Base-by-base conservation (phyloP, 2,797 vertebrate genomes). In the Macropus fuliginosus region DNA sequence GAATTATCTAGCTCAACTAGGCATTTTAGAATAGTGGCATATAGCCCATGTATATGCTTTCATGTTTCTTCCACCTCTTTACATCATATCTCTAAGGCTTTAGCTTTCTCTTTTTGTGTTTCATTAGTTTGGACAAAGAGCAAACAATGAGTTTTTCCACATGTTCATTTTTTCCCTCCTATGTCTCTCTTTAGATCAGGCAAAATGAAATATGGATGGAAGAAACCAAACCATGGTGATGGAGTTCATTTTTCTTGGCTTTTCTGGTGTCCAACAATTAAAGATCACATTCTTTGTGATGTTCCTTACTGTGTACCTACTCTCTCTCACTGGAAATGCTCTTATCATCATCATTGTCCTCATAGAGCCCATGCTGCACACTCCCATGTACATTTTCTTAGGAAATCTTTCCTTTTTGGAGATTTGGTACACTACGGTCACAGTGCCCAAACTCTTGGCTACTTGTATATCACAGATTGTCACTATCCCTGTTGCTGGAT, bases 351-450 rank as follows among this genome's bases (percentile, higher is more conserved):
- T 96, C n/a, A 94, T 97, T 4, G 93, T 98, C 46, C 55, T 93
- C 31, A 66, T 66, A 54, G 96, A 98, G 24, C 46, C 91, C 50
- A 91, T 55, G 5, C 97, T 98, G 0, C 96, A 94, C 97, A 98
- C 18, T 62, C 97, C 97, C 16, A 97, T 98, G 98, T 98, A 98
- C 90, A 46, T 98, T 55, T 98, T 98, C 66, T 89, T 98, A 46
- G 92, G 97, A 16, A 98, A 98, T 13, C 59, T 98, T 92, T 98
- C 98, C 0, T 97, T 98, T 93, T 52, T 97, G 6, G 98, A 98
- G 54, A 94, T 98, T 93, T 98, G 96, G 94, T 97, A 98, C 62
- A 95, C 97, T 5, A 98, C 97, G 50, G 96, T 94, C 46, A 98
- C 97, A 0, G 87, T 98, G 54, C 98, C 98, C 8, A 98, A 98